Conservation (phyloP, 2,113 vertebrate species). For the Manacus vitellinus region DNA sequence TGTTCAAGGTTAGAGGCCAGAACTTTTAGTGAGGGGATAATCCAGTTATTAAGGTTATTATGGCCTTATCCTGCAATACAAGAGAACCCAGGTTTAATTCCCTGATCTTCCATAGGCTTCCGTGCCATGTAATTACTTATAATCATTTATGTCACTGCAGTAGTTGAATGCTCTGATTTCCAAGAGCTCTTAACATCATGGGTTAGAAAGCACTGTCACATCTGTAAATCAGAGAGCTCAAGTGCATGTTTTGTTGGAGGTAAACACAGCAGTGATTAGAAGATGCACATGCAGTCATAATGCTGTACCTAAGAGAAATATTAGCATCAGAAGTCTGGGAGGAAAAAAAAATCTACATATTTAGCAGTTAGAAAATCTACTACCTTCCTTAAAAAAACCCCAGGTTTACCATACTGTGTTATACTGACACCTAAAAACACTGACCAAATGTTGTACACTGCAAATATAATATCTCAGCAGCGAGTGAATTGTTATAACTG, state of each 20-base stretch:
- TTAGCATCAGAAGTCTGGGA: background rate
- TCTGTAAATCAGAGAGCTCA: background rate
- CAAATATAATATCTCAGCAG: background rate
- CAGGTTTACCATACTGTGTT: background rate
- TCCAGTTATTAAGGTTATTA: slow-evolving; percentile 26
- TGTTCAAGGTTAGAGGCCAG: background rate
- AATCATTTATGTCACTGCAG: background rate
- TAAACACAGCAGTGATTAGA: background rate
- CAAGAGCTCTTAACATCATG: background rate
- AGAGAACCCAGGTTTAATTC: background rate
- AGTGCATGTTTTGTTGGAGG: background rate
- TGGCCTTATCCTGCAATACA: background rate
- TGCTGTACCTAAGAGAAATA: background rate
- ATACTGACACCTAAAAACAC: background rate
- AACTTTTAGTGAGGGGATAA: background rate
- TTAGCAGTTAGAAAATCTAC: background rate
- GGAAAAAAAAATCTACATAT: background rate
- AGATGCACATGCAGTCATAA: background rate
- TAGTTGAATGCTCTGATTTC: background rate
- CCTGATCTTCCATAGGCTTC: background rate
- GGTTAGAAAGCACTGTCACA: background rate
- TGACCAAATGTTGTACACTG: background rate
- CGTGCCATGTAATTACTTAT: background rate
- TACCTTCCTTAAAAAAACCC: background rate
- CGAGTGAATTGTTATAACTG: background rate